These are phyloP conservation scores for Ammospiza maritima DNA, from an alignment of 2,797 vertebrate species.

Conservation along the genomic window DNA sequence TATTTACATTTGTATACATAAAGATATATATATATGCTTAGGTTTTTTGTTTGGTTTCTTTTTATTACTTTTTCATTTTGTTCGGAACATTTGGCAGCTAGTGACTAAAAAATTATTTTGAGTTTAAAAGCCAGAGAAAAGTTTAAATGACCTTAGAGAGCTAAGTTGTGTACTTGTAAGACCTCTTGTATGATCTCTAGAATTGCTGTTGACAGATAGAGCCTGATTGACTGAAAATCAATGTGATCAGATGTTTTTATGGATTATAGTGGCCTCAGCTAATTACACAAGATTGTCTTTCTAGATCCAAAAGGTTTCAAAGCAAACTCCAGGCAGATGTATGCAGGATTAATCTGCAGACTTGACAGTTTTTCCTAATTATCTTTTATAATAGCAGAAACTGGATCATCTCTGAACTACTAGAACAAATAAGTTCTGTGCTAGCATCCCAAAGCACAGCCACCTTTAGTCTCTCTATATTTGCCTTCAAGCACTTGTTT, in stretches of 20 bases:
- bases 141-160: conserved; percentile 75
- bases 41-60: not conserved
- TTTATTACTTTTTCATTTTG: not conserved
- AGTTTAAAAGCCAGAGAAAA: conserved; percentile 56
- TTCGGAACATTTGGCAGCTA: not conserved
- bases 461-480: not conserved
- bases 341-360: conserved; percentile 75
- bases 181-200: conserved; percentile 57
- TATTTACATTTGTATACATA: not conserved
- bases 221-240: conserved; percentile 80
- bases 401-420: conserved; percentile 59
- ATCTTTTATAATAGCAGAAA: conserved; percentile 69
- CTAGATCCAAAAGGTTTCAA: conserved; percentile 75
- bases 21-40: accelerated
- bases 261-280: conserved; percentile 78
- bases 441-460: conserved; percentile 5
- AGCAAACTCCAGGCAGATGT: conserved; percentile 73
- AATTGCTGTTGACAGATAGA: conserved; percentile 73
- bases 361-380: conserved; percentile 80
- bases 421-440: conserved; percentile 45
- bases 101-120: conserved; percentile 46
- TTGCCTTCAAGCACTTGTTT: not conserved
- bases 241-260: conserved; percentile 82
- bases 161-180: conserved; percentile 54
- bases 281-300: conserved; percentile 82